Evolutionary conservation across 2,888 invertebrate species (phyloP).

Genomic region (Julus scandinavius): DNA sequence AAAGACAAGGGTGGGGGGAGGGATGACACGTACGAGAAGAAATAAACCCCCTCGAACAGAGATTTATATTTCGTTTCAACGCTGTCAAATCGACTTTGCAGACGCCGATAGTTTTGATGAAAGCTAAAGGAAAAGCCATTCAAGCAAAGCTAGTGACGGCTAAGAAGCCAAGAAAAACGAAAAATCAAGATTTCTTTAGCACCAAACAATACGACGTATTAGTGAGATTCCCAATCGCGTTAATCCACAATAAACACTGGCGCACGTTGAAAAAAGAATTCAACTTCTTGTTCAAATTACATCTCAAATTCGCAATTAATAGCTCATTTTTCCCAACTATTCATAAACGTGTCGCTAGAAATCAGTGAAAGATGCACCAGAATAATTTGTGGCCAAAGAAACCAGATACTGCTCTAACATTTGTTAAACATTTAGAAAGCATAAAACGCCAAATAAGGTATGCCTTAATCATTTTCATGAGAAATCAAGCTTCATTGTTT

Average conservation of each 20-base stretch:
- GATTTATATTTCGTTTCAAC: slow-evolving; percentile 14
- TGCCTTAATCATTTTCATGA: background rate
- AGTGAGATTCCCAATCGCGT: background rate
- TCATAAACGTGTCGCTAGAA: background rate
- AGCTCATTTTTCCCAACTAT: background rate
- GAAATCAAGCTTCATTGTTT: background rate
- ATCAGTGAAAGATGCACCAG: too few relatives aligned
- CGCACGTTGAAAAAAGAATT: background rate
- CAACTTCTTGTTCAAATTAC: background rate
- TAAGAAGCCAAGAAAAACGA: background rate
- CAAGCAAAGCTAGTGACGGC: background rate
- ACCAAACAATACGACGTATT: background rate
- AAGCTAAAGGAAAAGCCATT: background rate
- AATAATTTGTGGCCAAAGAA: too few relatives aligned
- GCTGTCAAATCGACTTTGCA: slow-evolving; percentile 27
- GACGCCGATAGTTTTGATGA: slow-evolving; percentile 21
- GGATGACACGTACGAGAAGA: background rate
- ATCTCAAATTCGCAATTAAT: background rate
- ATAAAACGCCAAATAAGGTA: too few relatives aligned
- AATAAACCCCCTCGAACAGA: slow-evolving; percentile 21
- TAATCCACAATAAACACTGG: background rate
- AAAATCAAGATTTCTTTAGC: slow-evolving; percentile 1
- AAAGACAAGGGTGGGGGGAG: background rate
- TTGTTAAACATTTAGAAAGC: too few relatives aligned
- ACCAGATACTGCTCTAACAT: too few relatives aligned